A percentile compares a stretch with the other conserved stretches of the same genome.
Evolutionary conservation across 2,797 vertebrate genomes (phyloP).

Genomic region (Leptoclinus maculatus): DNA sequence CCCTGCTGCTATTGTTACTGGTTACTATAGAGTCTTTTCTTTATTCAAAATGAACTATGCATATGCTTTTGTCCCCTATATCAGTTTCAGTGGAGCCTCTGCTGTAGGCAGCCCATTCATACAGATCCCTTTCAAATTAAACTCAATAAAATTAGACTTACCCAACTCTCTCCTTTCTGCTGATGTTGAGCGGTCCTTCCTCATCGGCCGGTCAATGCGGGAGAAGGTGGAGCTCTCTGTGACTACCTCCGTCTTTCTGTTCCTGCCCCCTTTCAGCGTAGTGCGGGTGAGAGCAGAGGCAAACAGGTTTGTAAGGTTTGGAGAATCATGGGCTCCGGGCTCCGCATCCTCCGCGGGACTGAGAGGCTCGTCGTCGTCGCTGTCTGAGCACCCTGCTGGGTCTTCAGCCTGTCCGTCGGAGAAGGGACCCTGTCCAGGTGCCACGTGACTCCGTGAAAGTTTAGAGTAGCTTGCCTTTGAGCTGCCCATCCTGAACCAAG

Average conservation of each 20-base stretch:
- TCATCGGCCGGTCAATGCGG: conserved; percentile 86
- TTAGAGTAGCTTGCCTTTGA: conserved; percentile 83
- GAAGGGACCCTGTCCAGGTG: conserved; percentile 78
- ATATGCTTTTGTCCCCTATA: not conserved
- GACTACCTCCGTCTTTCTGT: conserved; percentile 81
- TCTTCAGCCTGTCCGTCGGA: conserved; percentile 78
- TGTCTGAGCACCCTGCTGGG: conserved; percentile 82
- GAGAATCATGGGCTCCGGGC: conserved; percentile 66
- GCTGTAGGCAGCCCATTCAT: not conserved
- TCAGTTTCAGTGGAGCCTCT: not conserved
- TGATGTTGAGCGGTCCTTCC: conserved; percentile 89
- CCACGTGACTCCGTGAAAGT: conserved; percentile 77
- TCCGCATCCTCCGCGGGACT: conserved; percentile 77
- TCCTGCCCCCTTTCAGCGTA: conserved; percentile 82
- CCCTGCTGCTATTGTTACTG: conserved; percentile 5
- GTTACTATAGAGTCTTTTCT: not conserved
- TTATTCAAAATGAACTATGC: not conserved
- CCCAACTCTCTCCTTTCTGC: conserved; percentile 90
- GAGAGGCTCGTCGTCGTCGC: conserved; percentile 84
- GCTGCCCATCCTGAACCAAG: conserved; percentile 84
- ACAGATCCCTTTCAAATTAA: conserved; percentile 8
- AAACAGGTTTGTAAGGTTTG: conserved; percentile 94
- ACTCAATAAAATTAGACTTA: conserved; percentile 65
- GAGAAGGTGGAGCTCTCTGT: conserved; percentile 82
- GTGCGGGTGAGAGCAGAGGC: conserved; percentile 93